phyloP scores from a whole-genome alignment of 2,888 invertebrate species.

The Hoplodrina ambigua region DNA sequence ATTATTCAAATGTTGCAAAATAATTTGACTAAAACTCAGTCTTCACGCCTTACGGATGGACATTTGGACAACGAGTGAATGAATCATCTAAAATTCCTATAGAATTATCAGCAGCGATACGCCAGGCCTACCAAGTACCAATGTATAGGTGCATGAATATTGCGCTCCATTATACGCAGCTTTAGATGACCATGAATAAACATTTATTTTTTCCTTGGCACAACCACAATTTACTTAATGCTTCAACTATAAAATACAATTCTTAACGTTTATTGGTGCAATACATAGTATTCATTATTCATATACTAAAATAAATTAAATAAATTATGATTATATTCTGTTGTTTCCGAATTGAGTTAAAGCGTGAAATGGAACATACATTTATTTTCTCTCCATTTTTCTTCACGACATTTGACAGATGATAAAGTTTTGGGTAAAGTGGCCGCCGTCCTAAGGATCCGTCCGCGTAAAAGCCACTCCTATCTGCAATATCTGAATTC shows the following conservation, averaged over 20 bases:
- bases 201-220: background rate
- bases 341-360: background rate
- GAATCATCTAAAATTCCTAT: conserved; percentile 84
- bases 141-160: conserved; percentile 29
- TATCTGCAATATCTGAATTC: conserved; percentile 73
- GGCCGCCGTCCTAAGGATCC: conserved; percentile 75
- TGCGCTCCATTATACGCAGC: conserved; percentile 55
- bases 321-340: background rate
- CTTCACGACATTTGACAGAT: conserved; percentile 73
- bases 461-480: conserved; percentile 88
- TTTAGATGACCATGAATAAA: background rate
- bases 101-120: conserved; percentile 64
- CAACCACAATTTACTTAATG: background rate
- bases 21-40: conserved; percentile 43
- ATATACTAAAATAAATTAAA: background rate
- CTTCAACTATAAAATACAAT: background rate
- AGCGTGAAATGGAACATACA: conserved; percentile 59
- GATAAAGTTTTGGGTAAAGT: conserved; percentile 67
- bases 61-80: conserved; percentile 49
- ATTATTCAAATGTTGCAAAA: conserved; percentile 47
- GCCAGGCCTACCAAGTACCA: conserved; percentile 51
- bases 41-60: conserved; percentile 53
- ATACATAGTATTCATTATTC: background rate
- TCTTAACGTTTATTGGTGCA: too few species aligned
- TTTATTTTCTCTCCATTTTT: conserved; percentile 62